Conservation (phyloP, 2,113 vertebrate genomes). For the Anseranas semipalmata region DNA sequence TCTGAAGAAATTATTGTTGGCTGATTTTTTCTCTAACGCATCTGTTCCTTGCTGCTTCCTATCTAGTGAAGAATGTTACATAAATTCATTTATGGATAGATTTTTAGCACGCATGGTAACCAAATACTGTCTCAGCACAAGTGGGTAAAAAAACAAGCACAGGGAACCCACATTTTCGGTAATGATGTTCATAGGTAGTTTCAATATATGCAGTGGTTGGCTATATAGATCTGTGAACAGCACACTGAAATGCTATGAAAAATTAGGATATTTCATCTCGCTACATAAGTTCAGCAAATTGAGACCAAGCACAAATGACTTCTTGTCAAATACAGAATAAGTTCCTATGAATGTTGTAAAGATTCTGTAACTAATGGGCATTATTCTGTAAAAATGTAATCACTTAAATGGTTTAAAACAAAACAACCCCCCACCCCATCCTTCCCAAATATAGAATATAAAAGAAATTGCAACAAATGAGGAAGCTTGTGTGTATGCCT, state of each 20-base stretch:
- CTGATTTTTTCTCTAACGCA: neutral
- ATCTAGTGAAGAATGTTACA: neutral
- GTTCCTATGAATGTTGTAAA: neutral
- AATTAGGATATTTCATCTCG: neutral
- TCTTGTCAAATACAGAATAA: conserved; percentile 13
- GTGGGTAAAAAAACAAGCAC: neutral
- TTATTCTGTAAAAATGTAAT: neutral
- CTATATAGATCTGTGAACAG: neutral
- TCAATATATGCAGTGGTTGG: neutral
- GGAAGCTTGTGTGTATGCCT: neutral
- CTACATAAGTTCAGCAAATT: neutral
- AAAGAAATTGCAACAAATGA: neutral
- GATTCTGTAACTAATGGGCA: neutral
- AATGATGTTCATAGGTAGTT: neutral
- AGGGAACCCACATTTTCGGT: neutral
- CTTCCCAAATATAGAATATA: neutral
- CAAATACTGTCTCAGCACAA: neutral
- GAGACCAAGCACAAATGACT: neutral
- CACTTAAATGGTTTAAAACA: neutral
- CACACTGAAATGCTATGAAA: neutral
- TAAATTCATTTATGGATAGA: neutral
- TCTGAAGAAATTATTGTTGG: neutral
- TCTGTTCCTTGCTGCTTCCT: neutral
- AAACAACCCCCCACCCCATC: neutral
- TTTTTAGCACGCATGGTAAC: neutral